Evolutionary conservation across 2,888 invertebrate species (phyloP).

Genomic region (Drosophila nr. perissopoda): DNA sequence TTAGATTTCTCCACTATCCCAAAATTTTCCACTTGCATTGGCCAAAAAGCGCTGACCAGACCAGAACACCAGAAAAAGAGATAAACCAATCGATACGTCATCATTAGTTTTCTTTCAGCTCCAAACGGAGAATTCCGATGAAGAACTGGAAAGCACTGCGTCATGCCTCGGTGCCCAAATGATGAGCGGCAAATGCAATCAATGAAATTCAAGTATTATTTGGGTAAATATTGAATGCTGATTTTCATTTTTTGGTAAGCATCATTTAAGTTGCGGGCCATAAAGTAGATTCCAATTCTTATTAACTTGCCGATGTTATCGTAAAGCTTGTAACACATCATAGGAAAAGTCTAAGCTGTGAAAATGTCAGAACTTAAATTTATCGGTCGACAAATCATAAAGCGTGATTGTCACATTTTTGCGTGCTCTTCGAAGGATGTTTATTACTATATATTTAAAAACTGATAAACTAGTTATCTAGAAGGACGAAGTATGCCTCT

Average conservation of each 20-base stretch:
- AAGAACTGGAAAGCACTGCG: constrained; percentile 19
- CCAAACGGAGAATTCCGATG: constrained; percentile 1
- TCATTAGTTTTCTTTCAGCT: constrained; percentile 59
- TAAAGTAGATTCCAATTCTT: background rate
- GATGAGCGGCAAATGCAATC: constrained; percentile 19
- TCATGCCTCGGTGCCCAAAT: constrained; percentile 41
- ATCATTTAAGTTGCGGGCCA: background rate
- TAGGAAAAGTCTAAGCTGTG: background rate
- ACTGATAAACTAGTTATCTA: too few species aligned
- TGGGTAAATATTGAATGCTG: background rate
- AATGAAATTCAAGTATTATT: constrained; percentile 5
- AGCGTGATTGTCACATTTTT: background rate
- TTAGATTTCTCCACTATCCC: constrained; percentile 33
- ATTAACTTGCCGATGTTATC: background rate
- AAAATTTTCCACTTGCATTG: constrained; percentile 35
- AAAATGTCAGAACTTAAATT: background rate
- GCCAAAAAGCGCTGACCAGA: constrained; percentile 30
- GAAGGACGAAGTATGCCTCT: background rate
- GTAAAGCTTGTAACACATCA: background rate
- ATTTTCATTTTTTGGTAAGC: background rate
- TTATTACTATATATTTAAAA: background rate
- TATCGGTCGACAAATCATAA: background rate
- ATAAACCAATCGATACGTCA: constrained; percentile 70
- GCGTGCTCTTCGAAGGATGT: background rate
- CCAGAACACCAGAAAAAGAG: constrained; percentile 11